Base-by-base conservation (phyloP, 2,113 vertebrate genomes). In the Paramormyrops kingsleyae region DNA sequence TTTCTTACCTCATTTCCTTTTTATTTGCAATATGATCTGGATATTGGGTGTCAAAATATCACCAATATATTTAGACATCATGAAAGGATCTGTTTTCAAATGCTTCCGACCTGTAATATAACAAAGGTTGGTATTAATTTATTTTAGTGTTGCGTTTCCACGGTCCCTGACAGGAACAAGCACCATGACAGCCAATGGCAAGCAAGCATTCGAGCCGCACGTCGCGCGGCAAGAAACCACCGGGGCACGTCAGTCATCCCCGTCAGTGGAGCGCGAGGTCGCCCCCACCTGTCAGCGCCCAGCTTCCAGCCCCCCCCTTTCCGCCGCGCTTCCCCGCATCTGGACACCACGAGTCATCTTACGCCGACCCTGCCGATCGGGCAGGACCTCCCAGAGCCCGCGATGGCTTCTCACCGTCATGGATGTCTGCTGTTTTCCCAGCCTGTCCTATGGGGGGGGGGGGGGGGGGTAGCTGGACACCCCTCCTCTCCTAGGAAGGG, bases 21-120 rank as follows among this genome's bases (percentile, higher is more conserved):
- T 88, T 77, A n/a, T 17, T 47, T 66, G 46, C 13, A 50, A 77
- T 15, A 80, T 53, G 66, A 89, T 19, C 70, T 49, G 49, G 49
- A 49, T 83, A 27, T 50, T 80, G 44, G 70, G 44, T 88, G 70
- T 49, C 88, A 74, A 80, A 77, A 88, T 77, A 15, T 49, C 66
- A 74, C 46, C 10, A 77, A 50, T 89, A 31, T 50, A 52, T 52
- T 6, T 21, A 12, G 27, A 89, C 62, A 49, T 52, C 70, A 42
- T 15, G 47, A 19, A 50, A 50, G 27, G 50, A 89, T 83, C 49
- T 83, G 70, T 83, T 89, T 89, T 83, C 7, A 42, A 31, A 89
- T 89, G 74, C 35, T 80, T 80, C 74, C 35, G 47, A 13, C 35
- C n/a, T 46, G 74, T 80, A 80, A 35, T 42, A 80, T 80, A 80